A percentile compares a stretch with the other conserved stretches of the same genome.
Evolutionary conservation across 1,140 invertebrate genomes (phyloP).

Genomic region (Drosophila rufa): DNA sequence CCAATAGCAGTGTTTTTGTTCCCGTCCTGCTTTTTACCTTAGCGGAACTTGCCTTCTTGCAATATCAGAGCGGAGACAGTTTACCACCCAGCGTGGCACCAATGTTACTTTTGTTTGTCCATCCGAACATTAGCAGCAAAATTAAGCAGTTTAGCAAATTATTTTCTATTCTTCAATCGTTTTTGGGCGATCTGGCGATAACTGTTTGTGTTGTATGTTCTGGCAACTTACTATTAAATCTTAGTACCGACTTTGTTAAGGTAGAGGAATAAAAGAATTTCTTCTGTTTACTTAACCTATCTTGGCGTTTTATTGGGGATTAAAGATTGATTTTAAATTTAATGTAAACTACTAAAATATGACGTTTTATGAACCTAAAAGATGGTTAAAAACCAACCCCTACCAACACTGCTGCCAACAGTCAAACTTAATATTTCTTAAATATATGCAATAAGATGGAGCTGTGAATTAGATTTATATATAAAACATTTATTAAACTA

Average conservation of each 20-base stretch:
- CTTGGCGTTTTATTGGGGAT: not conserved
- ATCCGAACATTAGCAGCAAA: slow-evolving; percentile 24
- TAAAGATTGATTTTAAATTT: not conserved
- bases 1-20: slow-evolving; percentile 30
- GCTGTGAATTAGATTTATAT: too few relatives aligned
- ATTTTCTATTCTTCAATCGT: slow-evolving; percentile 26
- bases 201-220: slow-evolving; percentile 31
- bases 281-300: too few relatives aligned
- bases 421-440: too few relatives aligned
- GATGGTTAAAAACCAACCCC: too few relatives aligned
- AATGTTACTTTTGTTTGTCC: slow-evolving; percentile 21
- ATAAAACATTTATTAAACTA: too few relatives aligned
- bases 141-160: slow-evolving; percentile 39
- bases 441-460: too few relatives aligned
- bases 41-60: slow-evolving; percentile 17
- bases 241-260: slow-evolving; percentile 11
- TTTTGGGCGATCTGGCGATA: slow-evolving; percentile 27
- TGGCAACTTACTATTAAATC: slow-evolving; percentile 22
- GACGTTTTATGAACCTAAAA: not conserved
- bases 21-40: slow-evolving; percentile 29
- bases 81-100: slow-evolving; percentile 16
- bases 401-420: too few relatives aligned
- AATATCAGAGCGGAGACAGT: slow-evolving; percentile 10
- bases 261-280: slow-evolving; percentile 11
- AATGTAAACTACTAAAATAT: not conserved